These are phyloP conservation scores for Nemoura dubitans DNA, from an alignment of 2,888 invertebrate genomes.

Conservation along the genomic window DNA sequence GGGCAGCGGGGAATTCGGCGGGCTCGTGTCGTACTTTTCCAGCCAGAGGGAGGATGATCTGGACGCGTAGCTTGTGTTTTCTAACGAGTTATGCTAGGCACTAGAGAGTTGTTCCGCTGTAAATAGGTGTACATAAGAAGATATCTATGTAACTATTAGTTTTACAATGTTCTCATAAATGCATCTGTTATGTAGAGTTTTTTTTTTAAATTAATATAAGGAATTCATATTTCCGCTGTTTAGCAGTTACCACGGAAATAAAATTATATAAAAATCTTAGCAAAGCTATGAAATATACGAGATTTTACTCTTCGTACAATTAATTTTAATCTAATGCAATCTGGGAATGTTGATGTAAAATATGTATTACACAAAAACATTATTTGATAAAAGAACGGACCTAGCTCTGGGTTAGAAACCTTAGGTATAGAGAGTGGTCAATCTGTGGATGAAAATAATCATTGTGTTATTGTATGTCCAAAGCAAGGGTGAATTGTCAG, in stretches of 20 bases:
- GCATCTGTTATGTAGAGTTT: neutral
- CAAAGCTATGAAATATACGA: neutral
- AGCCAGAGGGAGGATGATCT: constrained; percentile 89
- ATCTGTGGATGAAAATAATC: neutral
- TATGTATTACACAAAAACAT: neutral
- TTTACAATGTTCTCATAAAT: neutral
- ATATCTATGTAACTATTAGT: neutral
- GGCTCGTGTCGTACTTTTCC: constrained; percentile 91
- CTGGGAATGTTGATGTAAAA: neutral
- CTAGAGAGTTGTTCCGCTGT: neutral
- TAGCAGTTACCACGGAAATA: neutral
- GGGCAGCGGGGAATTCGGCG: constrained; percentile 82
- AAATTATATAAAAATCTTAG: neutral
- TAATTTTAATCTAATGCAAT: neutral
- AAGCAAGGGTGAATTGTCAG: neutral
- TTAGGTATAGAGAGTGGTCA: neutral
- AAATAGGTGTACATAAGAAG: neutral
- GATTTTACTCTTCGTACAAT: neutral
- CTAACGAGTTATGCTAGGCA: neutral
- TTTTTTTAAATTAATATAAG: neutral
- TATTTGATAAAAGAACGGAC: neutral
- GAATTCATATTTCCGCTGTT: neutral
- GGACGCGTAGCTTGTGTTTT: constrained; percentile 68
- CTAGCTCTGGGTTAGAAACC: neutral
- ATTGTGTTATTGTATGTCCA: neutral